Evolutionary conservation across 2,797 vertebrate species (phyloP), one percentile per base, ranked within the genome.

Genomic region (Notoglanidium macrostoma): DNA sequence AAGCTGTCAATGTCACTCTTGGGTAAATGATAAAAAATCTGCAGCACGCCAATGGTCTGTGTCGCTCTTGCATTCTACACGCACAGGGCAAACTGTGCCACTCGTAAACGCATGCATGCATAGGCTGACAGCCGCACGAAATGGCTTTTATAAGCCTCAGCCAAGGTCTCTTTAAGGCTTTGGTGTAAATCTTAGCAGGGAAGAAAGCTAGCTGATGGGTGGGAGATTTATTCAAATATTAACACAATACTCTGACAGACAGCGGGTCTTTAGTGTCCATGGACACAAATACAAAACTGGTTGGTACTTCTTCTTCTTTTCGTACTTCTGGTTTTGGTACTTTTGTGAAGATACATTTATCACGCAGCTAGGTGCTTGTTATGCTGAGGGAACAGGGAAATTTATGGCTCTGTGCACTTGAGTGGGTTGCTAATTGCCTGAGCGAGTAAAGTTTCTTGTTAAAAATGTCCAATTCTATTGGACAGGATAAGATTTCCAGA

Each of bases 151-250:
- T 83, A 82, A 61, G 63, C 80, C 29, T 72, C 12, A 65, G 88
- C 81, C 61, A 23, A 79, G 83, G 55, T 57, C 83, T 83, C 29
- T 87, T 88, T 90, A 57, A 76, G 46, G 51, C 55, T 63, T 78
- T 72, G 76, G 73, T 79, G 72, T 84, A 86, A 84, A 84, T 88
- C 74, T 67, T 65, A 84, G 65, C 65, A 77, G 73, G 29, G 21
- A 84, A 65, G 7, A 85, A 89, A 87, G 79, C 85, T 83, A 44
- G 23, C 77, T 83, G 49, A 70, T 85, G 86, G 83, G 83, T 85
- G 83, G 82, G 54, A 89, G 85, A 89, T 87, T 87, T 89, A 90
- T 86, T 86, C 29, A 83, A 79, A 90, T 87, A 90, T 86, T 84
- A 84, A 87, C 86, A 82, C 81, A 78, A 21, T 46, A 59, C 32